Evolutionary conservation across 2,888 invertebrate species (phyloP).

Genomic region (Carpatolechia fugitivella): DNA sequence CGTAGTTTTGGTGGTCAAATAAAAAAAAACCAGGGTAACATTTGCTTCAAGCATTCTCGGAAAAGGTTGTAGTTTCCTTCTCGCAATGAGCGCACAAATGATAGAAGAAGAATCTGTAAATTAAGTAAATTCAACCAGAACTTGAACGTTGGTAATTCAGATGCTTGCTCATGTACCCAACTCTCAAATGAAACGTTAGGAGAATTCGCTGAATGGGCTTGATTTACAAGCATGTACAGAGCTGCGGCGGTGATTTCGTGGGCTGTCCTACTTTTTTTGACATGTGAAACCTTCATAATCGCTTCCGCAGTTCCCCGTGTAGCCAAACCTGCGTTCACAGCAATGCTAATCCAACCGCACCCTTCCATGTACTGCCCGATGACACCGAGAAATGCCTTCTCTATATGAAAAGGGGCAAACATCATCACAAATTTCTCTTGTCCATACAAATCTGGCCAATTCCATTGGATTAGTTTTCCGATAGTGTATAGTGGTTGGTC

Average conservation of each 20-base stretch:
- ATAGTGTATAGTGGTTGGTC: conserved; percentile 14
- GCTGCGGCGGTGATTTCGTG: conserved; percentile 15
- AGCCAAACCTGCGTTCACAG: conserved; percentile 13
- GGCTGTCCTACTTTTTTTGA: conserved; percentile 13
- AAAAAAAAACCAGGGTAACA: conserved; percentile 11
- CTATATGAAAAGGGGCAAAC: conserved; percentile 15
- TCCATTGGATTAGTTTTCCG: conserved; percentile 15
- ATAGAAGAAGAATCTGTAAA: conserved; percentile 11
- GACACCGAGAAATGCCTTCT: conserved; percentile 16
- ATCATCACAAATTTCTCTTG: conserved; percentile 14
- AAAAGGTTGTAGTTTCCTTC: conserved; percentile 13
- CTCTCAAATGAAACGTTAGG: conserved; percentile 13
- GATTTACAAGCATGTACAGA: conserved; percentile 14
- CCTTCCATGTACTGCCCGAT: conserved; percentile 14
- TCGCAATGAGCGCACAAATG: conserved; percentile 13
- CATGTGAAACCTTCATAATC: conserved; percentile 12
- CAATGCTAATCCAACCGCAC: conserved; percentile 12
- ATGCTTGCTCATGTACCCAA: conserved; percentile 10
- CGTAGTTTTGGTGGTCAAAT: conserved; percentile 14
- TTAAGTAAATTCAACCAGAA: conserved; percentile 6
- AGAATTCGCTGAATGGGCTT: conserved; percentile 14
- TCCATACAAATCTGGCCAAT: conserved; percentile 14
- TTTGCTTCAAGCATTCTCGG: conserved; percentile 14
- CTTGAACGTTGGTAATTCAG: conserved; percentile 3
- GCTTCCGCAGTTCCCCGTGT: conserved; percentile 11